Evolutionary conservation across 1,140 invertebrate species (phyloP), one percentile per base, ranked within the genome.

Genomic region (Bombus balteatus): DNA sequence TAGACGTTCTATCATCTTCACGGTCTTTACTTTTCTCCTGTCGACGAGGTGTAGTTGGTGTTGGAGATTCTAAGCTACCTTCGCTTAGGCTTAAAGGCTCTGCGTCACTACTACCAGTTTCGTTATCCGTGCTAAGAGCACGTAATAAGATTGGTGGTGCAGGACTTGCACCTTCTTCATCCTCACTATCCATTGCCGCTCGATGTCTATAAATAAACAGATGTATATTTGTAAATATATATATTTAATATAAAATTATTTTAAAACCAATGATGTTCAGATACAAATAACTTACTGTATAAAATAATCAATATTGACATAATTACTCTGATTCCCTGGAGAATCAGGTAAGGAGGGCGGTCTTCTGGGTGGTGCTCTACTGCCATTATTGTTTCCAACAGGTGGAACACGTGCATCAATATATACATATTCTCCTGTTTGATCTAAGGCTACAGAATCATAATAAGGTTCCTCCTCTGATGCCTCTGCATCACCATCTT

Each of bases 291-390:
- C 96, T 96, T 94, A 98, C 97, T 97, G 96, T 92, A 98, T 96
- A 91, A 98, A 98, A 94, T 98, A 98, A 93, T 98, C 97, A 95
- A 98, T 98, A 94, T 98, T 98, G 93, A 98, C 98, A 95, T 98
- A 98, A 95, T 98, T 98, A 86, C 97, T 97, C 78, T 97, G 96
- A 93, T 97, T 96, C 87, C 97, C 97, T 47, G 97, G 97, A 66
- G 97, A 97, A 94, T 98, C 97, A 47, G 97, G 97, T 91, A 97
- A 96, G 37, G 95, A 95, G 0, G 94, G 95, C 15, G 95, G 94
- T 87, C 95, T 93, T 47, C 92, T 90, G 18, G 92, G 88, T n/a
- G 93, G 92, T 10, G 91, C 90, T 90, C 92, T 94, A 47, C 81
- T 92, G 4, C 86, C 88, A 87, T 92, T 92, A 83, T 93, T 95